Evolutionary conservation across 2,888 invertebrate genomes (phyloP).

Genomic region (Abrostola tripartita): DNA sequence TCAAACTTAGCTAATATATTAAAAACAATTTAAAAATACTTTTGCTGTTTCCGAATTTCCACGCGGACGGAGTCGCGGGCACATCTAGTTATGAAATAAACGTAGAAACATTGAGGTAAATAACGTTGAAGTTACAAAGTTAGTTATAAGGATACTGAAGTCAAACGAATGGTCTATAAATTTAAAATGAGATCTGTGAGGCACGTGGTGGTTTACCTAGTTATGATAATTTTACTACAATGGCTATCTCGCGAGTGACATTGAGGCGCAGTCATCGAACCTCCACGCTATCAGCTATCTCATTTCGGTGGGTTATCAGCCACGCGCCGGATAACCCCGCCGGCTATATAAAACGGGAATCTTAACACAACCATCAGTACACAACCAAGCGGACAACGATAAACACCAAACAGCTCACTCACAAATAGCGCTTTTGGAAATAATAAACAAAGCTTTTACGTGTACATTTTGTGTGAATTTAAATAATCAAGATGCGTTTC

Average conservation of each 20-base stretch:
- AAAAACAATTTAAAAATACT: too few relatives aligned
- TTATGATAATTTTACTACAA: constrained; percentile 84
- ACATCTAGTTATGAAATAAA: too few relatives aligned
- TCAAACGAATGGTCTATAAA: neutral
- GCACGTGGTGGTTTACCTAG: constrained; percentile 58
- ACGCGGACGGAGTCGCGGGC: too few relatives aligned
- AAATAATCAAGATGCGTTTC: constrained; percentile 73
- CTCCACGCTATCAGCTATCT: constrained; percentile 62
- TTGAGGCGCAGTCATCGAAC: constrained; percentile 86
- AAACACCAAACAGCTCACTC: constrained; percentile 55
- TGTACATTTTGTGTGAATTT: constrained; percentile 22
- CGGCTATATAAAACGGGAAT: constrained; percentile 75
- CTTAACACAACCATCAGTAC: constrained; percentile 72
- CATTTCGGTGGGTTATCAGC: constrained; percentile 81
- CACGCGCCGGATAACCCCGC: constrained; percentile 84
- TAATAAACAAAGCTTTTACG: constrained; percentile 39
- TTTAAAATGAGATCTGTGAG: constrained; percentile 10
- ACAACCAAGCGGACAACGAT: constrained; percentile 68
- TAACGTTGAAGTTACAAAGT: neutral
- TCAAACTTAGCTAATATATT: too few relatives aligned
- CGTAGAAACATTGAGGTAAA: too few relatives aligned
- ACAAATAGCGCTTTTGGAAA: constrained; percentile 36
- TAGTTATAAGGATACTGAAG: neutral
- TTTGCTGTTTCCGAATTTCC: too few relatives aligned
- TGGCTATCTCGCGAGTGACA: constrained; percentile 73